phyloP scores from a whole-genome alignment of 2,113 vertebrate genomes.

The Eulemur rufifrons region DNA sequence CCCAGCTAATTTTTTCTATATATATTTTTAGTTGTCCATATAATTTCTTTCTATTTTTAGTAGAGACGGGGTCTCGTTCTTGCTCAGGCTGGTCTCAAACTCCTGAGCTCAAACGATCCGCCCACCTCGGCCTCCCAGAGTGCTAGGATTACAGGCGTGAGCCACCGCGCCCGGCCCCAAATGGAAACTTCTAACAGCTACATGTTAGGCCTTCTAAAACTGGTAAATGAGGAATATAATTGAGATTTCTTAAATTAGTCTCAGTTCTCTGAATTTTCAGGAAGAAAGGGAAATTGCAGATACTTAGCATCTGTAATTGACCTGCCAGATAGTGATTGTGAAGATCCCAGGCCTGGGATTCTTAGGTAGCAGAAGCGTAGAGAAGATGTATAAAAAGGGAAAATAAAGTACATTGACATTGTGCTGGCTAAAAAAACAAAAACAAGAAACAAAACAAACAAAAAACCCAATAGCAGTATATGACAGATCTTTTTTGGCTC shows the following conservation, averaged over 20 bases:
- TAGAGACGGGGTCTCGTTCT: too few relatives aligned
- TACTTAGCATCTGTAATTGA: accelerated
- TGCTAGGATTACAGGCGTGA: too few relatives aligned
- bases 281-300: not conserved
- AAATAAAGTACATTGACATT: not conserved
- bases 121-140: too few relatives aligned
- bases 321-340: too few relatives aligned
- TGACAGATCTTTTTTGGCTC: not conserved
- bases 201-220: not conserved
- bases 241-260: not conserved
- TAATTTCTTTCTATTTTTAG: too few relatives aligned
- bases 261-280: not conserved
- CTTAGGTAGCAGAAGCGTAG: accelerated
- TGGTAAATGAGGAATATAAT: accelerated
- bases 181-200: accelerated
- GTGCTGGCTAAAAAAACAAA: too few relatives aligned
- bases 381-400: not conserved
- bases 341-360: not conserved
- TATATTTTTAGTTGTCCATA: too few relatives aligned
- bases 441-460: too few relatives aligned
- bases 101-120: too few relatives aligned
- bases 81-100: too few relatives aligned
- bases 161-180: too few relatives aligned
- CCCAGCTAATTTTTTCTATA: too few relatives aligned
- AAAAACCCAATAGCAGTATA: not conserved